These are phyloP conservation scores for Panonychus citri DNA, from an alignment of 1,140 invertebrate species.

Conservation along the genomic window DNA sequence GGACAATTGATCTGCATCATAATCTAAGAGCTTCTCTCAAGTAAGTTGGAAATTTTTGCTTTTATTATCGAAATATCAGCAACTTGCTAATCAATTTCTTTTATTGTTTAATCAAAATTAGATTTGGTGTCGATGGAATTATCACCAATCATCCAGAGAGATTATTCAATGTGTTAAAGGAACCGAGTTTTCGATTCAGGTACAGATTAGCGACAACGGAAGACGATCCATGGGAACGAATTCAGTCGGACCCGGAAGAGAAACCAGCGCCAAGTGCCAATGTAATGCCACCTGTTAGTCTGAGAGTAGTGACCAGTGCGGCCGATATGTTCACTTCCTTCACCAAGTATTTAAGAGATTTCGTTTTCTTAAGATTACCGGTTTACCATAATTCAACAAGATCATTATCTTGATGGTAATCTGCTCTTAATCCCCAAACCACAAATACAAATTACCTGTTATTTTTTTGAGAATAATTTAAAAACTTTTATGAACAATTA, in stretches of 20 bases:
- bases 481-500: too few species aligned
- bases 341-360: slow-evolving; percentile 6
- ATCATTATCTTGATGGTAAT: too few species aligned
- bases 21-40: slow-evolving; percentile 9
- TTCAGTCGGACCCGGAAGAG: background rate
- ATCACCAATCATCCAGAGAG: slow-evolving; percentile 16
- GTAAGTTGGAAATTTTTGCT: background rate
- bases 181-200: slow-evolving; percentile 9
- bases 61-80: background rate
- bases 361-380: background rate
- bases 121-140: slow-evolving; percentile 12
- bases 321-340: slow-evolving; percentile 9
- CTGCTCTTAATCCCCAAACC: too few species aligned
- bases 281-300: background rate
- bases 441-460: too few species aligned
- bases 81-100: background rate
- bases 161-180: slow-evolving; percentile 10
- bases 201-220: slow-evolving; percentile 13
- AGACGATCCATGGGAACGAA: slow-evolving; percentile 11
- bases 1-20: slow-evolving; percentile 15
- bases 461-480: too few species aligned
- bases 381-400: background rate
- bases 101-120: background rate
- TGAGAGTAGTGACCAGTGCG: background rate
- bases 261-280: background rate